Conservation (phyloP, 1,140 invertebrate genomes). For the Melipona quadrifasciata region DNA sequence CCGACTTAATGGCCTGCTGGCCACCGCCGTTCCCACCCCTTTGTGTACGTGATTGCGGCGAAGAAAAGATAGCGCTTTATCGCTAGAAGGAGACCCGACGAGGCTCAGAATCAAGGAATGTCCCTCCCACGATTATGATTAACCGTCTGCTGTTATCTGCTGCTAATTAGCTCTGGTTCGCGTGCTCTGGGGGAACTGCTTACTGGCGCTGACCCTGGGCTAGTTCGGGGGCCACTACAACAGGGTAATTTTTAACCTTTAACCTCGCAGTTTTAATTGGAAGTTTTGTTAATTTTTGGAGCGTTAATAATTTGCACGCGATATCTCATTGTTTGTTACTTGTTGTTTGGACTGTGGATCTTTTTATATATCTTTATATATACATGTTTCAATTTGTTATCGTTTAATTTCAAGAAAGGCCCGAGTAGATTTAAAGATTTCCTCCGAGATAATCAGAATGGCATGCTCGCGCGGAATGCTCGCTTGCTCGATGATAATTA, state of each 20-base stretch:
- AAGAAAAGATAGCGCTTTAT: constrained; percentile 16
- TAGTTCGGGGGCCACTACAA: no score
- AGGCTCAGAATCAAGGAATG: not conserved
- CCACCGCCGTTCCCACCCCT: not conserved
- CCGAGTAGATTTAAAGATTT: not conserved
- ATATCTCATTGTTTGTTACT: no score
- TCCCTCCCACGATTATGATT: not conserved
- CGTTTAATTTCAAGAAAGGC: not conserved
- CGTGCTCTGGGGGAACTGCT: no score
- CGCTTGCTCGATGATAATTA: constrained; percentile 13
- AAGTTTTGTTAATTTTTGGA: no score
- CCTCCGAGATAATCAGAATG: not conserved
- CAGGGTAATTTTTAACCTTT: no score
- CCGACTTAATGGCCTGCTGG: constrained; percentile 40
- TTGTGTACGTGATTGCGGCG: not conserved
- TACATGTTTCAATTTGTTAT: not conserved
- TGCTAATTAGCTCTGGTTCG: not conserved
- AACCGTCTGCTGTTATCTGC: not conserved
- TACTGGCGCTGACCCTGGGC: no score
- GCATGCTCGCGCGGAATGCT: constrained; percentile 22
- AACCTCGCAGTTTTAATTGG: no score
- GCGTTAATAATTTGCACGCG: no score
- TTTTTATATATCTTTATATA: no score
- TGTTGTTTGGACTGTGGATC: no score
- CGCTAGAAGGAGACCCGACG: not conserved